phyloP scores from a whole-genome alignment of 2,113 vertebrate species.

The Dinomys branickii region DNA sequence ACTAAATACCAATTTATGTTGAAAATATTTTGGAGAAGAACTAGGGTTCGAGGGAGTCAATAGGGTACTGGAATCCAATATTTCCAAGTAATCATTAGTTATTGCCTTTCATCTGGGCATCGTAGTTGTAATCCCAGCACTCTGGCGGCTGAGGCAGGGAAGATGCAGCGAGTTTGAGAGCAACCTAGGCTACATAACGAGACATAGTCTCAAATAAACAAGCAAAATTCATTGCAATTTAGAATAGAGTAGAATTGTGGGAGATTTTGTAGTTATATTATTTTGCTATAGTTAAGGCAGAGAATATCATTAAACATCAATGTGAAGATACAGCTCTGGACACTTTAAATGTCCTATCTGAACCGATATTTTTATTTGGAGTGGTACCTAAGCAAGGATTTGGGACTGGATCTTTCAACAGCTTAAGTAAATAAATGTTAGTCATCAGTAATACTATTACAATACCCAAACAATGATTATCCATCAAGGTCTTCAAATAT shows the following conservation, averaged over 20 bases:
- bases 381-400: not conserved
- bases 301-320: not conserved
- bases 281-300: not conserved
- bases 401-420: not conserved
- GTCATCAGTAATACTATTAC: not conserved
- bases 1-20: not conserved
- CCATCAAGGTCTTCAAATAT: not conserved
- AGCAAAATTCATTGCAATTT: not conserved
- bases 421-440: not conserved
- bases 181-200: not conserved
- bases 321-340: not conserved
- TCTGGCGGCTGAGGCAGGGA: not conserved
- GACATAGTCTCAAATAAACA: not conserved
- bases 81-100: not conserved
- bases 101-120: not conserved
- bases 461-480: not conserved
- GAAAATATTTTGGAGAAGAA: conserved; percentile 3
- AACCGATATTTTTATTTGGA: not conserved
- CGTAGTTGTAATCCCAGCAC: not conserved
- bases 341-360: not conserved
- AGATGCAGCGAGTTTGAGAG: not conserved
- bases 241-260: not conserved
- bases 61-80: not conserved
- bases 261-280: not conserved
- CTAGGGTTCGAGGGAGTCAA: not conserved